Conservation (phyloP, 2,888 invertebrate species). For the Tholera decimalis region DNA sequence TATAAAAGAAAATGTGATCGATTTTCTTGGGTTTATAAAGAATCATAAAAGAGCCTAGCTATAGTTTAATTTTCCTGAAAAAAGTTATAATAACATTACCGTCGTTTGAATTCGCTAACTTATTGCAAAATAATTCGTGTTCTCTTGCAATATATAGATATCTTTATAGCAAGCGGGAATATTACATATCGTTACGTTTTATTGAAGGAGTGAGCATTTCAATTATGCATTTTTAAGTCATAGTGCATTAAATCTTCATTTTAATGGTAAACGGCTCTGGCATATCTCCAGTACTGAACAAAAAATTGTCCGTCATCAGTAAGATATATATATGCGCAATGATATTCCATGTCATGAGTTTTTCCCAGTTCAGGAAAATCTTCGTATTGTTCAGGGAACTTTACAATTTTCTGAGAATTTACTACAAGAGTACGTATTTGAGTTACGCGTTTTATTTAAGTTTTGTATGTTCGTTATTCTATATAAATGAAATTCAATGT, state of each 20-base stretch:
- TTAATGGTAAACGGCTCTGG: slow-evolving; percentile 52
- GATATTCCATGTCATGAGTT: slow-evolving; percentile 24
- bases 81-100: not conserved
- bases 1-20: not conserved
- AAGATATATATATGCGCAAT: slow-evolving; percentile 22
- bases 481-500: too few relatives aligned
- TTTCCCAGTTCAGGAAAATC: slow-evolving; percentile 17
- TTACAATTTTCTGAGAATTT: slow-evolving; percentile 24
- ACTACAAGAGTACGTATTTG: slow-evolving; percentile 16
- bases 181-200: slow-evolving; percentile 24
- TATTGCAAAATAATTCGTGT: not conserved
- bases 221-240: slow-evolving; percentile 46
- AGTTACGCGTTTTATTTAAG: not conserved
- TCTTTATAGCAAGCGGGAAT: not conserved
- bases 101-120: not conserved
- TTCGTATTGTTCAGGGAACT: slow-evolving; percentile 6
- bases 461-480: not conserved
- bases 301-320: slow-evolving; percentile 56
- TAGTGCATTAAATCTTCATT: slow-evolving; percentile 48
- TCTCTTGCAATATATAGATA: not conserved
- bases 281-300: slow-evolving; percentile 52
- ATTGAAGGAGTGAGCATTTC: slow-evolving; percentile 26
- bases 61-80: not conserved
- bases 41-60: not conserved
- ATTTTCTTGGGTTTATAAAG: not conserved